Evolutionary conservation across 2,888 invertebrate genomes (phyloP), one percentile per base, ranked within the genome.

Genomic region (Ophion obscuratus): DNA sequence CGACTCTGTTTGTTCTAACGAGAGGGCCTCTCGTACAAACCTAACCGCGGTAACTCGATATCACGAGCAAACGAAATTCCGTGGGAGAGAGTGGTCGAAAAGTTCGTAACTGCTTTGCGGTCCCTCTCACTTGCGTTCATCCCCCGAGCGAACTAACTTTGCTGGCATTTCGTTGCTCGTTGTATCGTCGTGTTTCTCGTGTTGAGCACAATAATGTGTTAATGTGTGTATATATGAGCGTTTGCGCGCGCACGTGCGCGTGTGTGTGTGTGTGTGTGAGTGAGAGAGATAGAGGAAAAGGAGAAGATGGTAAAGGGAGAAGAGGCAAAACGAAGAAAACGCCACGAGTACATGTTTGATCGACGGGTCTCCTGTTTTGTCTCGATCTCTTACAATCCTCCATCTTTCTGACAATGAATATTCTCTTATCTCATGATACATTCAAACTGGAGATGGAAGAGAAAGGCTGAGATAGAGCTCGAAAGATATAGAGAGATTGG

Each of bases 21-120:
- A 76, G 71, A 86, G 75, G 44, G 61, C 17, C 64, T 59, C 68
- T 79, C 74, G 74, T 66, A 74, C 66, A 64, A 78, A 81, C 78
- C 61, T 40, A 78, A 77, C 62, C 66, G 59, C 68, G 27, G 80
- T 75, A 84, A 81, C 66, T 84, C 79, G 79, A 82, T 79, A 80
- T 71, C 64, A 68, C 74, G 68, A 36, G 67, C 71, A 81, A 84
- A 84, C 84, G 86, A 79, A 84, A 81, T 84, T 83, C 66, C 78
- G 70, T 74, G 62, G 78, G 31, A 31, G 61, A 74, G 57, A 78
- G 84, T 75, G 81, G 70, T 77, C 81, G 74, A 84, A 86, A 86
- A 86, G 83, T 86, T 86, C 64, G 68, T 76, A 77, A 84, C 79
- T 77, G 80, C 62, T 73, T 53, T 70, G 85, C 62, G 82, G 80